These are phyloP conservation scores for Thomomys bottae DNA, from an alignment of 2,113 vertebrate species.

Conservation along the genomic window DNA sequence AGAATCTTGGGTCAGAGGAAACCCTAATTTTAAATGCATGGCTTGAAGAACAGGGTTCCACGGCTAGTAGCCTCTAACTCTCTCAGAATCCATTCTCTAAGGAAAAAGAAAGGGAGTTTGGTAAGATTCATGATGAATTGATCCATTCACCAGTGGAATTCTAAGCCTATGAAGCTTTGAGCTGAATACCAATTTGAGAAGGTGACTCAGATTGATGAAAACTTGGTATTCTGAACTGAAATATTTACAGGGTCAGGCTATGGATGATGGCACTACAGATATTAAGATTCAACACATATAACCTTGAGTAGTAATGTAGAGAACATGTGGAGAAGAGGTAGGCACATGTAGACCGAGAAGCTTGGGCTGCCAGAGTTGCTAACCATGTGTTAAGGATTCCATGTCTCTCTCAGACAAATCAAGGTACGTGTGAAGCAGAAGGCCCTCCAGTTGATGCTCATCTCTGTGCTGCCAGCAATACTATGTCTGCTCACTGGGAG, in stretches of 20 bases:
- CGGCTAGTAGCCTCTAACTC: not conserved
- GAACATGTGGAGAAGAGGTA: not conserved
- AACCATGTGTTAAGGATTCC: not conserved
- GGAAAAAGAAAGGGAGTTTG: slow-evolving; percentile 4
- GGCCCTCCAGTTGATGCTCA: not conserved
- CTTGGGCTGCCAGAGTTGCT: not conserved
- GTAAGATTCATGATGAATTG: not conserved
- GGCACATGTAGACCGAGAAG: not conserved
- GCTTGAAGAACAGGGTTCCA: not conserved
- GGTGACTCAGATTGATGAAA: not conserved
- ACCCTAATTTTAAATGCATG: not conserved
- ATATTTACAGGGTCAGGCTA: not conserved
- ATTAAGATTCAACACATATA: not conserved
- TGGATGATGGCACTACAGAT: not conserved
- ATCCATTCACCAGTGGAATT: not conserved
- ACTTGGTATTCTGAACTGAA: not conserved
- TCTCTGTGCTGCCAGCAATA: not conserved
- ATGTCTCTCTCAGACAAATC: not conserved
- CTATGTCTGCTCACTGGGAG: not conserved
- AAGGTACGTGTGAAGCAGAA: not conserved
- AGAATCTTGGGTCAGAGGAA: not conserved
- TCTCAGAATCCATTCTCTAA: not conserved
- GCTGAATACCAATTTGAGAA: not conserved
- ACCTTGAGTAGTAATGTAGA: not conserved
- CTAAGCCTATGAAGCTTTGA: not conserved